Base-by-base conservation (phyloP, 2,113 vertebrate genomes). In the Psettodes erumei region DNA sequence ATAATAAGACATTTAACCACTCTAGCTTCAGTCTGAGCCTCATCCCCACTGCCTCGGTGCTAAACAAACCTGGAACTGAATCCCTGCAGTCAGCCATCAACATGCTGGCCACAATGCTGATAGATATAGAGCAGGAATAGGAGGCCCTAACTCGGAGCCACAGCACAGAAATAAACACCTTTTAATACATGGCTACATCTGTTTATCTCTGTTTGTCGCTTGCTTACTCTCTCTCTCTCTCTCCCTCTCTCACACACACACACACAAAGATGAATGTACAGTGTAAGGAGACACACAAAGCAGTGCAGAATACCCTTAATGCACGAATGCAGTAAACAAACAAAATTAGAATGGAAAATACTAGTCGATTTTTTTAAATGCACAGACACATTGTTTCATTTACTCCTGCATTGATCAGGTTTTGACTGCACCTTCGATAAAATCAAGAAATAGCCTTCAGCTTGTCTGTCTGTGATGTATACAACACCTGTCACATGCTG, bases 161-260 rank as follows among this genome's bases (percentile, higher is more conserved):
- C 15, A 51, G 48, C 42, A 67, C 51, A 63, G 58, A 74, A 79
- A 83, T 74, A 75, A 65, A 77, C 68, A 71, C 64, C 48, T 77
- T 45, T 42, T 69, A 35, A 68, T 51, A 74, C 40, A 70, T 6
- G 12, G 38, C 54, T 59, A 70, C 69, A 63, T 62, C 47, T 67
- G 42, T 54, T 21, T 56, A 21, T 48, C 18, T 64, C 33, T 61
- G 12, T 61, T 53, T 75, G 65, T 38, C 13, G 3, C 75, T 38
- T 28, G 2, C n/a, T n/a, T n/a, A n/a, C n/a, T n/a, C n/a, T n/a
- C n/a, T n/a, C n/a, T n/a, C n/a, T n/a, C n/a, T n/a, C n/a, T n/a
- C n/a, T n/a, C n/a, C n/a, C n/a, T n/a, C 45, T 42, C 30, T 54
- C 11, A 47, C 40, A 54, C 27, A 71, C 12, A 33, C 2, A 30